Evolutionary conservation across 2,888 invertebrate species (phyloP).

Genomic region (Heliconius charithonia): DNA sequence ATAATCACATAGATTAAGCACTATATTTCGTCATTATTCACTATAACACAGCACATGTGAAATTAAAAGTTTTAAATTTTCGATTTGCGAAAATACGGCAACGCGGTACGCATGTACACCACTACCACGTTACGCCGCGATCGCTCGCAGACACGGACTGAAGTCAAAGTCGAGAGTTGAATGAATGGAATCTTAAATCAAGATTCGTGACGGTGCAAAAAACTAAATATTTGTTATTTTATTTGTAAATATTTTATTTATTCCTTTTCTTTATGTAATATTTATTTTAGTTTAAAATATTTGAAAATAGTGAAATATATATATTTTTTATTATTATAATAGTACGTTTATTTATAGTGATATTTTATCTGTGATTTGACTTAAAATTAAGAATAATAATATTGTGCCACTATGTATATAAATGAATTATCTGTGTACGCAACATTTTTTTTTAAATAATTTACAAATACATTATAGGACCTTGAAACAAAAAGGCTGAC

Average conservation of each 20-base stretch:
- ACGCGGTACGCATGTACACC: constrained; percentile 47
- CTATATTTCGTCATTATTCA: constrained; percentile 62
- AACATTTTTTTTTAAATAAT: background rate
- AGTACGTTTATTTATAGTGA: background rate
- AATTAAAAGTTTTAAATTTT: constrained; percentile 59
- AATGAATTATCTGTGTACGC: background rate
- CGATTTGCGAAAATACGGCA: constrained; percentile 58
- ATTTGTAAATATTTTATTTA: background rate
- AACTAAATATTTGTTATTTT: constrained; percentile 12
- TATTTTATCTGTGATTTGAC: background rate
- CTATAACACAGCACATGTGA: constrained; percentile 57
- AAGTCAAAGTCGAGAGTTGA: constrained; percentile 47
- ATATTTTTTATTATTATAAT: background rate
- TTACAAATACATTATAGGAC: background rate
- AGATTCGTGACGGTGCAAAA: constrained; percentile 41
- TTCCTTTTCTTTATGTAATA: background rate
- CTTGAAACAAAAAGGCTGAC: constrained; percentile 11
- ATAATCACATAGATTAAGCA: constrained; percentile 62
- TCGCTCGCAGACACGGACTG: constrained; percentile 72
- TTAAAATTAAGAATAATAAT: background rate
- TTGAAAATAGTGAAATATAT: background rate
- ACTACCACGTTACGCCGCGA: constrained; percentile 55
- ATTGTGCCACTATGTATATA: background rate
- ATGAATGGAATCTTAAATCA: constrained; percentile 45
- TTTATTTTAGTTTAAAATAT: background rate